These are phyloP conservation scores for Arrhopalites spinosus DNA, from an alignment of 2,888 invertebrate species.

Conservation along the genomic window DNA sequence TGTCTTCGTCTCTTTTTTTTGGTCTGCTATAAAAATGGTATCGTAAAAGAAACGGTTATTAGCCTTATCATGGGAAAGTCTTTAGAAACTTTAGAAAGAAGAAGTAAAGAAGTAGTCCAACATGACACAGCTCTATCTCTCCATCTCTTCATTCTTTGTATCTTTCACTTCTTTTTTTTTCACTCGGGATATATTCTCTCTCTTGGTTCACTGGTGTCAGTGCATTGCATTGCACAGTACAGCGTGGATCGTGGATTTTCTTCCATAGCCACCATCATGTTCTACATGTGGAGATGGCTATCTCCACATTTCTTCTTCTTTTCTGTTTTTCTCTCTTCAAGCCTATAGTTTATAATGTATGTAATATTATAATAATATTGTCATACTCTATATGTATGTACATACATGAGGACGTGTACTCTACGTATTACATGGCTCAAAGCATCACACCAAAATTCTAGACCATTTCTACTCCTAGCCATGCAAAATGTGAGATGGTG, in stretches of 20 bases:
- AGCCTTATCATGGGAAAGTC: conserved; percentile 47
- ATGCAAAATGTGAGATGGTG: too few species aligned
- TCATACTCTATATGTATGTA: too few species aligned
- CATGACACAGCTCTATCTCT: conserved; percentile 1
- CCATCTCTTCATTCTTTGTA: conserved; percentile 16
- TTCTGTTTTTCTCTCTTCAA: background rate
- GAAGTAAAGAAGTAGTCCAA: conserved; percentile 26
- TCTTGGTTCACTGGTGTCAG: conserved; percentile 42
- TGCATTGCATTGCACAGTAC: too few species aligned
- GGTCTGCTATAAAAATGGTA: conserved; percentile 35
- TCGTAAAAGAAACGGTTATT: conserved; percentile 53
- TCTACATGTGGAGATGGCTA: too few species aligned
- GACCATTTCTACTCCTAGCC: too few species aligned
- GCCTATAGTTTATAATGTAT: background rate
- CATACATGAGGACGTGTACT: too few species aligned
- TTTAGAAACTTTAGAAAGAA: conserved; percentile 33
- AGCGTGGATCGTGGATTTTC: too few species aligned
- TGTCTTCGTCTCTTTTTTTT: background rate
- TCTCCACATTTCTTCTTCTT: background rate
- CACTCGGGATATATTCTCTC: background rate
- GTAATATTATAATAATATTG: background rate
- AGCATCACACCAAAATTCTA: too few species aligned
- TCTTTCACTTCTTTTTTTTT: conserved; percentile 3
- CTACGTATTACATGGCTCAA: too few species aligned
- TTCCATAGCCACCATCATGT: too few species aligned